Base-by-base conservation (phyloP, 2,888 invertebrate genomes). In the Aphrophora alni region DNA sequence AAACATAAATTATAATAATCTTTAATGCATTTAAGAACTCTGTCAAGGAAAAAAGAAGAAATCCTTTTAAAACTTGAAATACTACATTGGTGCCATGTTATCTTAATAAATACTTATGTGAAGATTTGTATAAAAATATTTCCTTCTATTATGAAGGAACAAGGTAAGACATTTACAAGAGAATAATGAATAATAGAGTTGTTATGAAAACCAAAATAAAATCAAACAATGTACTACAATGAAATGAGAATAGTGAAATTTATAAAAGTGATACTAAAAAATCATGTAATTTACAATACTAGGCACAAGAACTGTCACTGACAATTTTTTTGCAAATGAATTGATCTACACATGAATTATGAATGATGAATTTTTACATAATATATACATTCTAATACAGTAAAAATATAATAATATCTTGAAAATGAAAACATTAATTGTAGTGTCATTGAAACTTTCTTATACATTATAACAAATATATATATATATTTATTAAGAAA, bases 91-190 rank as follows among this genome's bases (percentile, higher is more conserved):
- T 59, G n/a, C 59, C 21, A 59, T 59, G 59, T 59, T 59, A 21
- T 59, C n/a, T 59, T 7, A 59, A 59, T 59, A 59, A 59, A 59
- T 59, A 59, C 21, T 21, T 7, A 59, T 5, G 59, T 59, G 59
- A 59, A 59, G 59, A 59, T 59, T 44, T 59, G 59, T 59, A 59
- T 59, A 59, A 59, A 59, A 59, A 59, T 59, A 59, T 59, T 59
- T 44, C 21, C 4, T 59, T 12, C 59, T 12, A 59, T 14, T 44
- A 44, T 59, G 21, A 21, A 59, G 21, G 21, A 59, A 21, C 33
- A 21, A 59, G 0, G 59, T n/a, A 59, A 21, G 21, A 59, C 59
- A 59, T 21, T 7, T 59, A 8, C 59, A 59, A 21, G 21, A 21
- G 10, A 33, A n/a, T n/a, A 33, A 33, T 33, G 4, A 33, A 33